A percentile compares a stretch with the other conserved stretches of the same genome.
Evolutionary conservation across 2,113 vertebrate species (phyloP).

Genomic region (Lophura nycthemera): DNA sequence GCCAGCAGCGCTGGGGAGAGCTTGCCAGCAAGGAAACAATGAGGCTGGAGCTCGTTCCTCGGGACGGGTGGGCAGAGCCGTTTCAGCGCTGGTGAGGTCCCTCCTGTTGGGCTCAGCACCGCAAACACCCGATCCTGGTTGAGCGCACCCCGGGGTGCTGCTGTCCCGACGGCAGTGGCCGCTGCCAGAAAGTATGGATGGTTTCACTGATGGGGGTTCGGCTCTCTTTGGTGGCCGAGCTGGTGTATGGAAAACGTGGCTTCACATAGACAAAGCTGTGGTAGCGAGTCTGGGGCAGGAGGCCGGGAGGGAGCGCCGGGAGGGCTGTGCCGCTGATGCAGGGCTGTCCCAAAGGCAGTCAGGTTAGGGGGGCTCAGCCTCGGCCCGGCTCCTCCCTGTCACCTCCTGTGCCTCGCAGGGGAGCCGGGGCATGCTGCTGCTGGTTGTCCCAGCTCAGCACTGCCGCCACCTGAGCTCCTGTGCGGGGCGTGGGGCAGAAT

Average conservation of each 20-base stretch:
- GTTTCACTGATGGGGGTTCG: neutral
- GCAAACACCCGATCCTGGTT: neutral
- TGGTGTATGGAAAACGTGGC: neutral
- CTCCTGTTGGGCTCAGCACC: neutral
- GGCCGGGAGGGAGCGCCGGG: neutral
- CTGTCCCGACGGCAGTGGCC: neutral
- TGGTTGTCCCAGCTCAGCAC: neutral
- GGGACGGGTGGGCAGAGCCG: no score
- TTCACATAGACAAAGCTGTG: neutral
- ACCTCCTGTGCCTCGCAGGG: no score
- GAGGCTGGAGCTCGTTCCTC: neutral
- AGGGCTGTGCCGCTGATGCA: no score
- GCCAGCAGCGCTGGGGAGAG: neutral
- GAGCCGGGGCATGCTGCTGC: neutral
- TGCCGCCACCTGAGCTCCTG: neutral
- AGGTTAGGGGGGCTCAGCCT: no score
- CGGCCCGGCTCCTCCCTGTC: neutral
- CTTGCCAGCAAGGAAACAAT: neutral
- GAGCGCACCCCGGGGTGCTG: neutral
- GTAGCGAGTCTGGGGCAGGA: neutral
- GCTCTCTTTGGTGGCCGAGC: neutral
- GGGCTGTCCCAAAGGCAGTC: neutral
- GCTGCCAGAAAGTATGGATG: neutral
- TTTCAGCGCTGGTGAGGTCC: neutral
- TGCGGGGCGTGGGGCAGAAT: neutral